Evolutionary conservation across 2,113 vertebrate genomes (phyloP), one percentile per base, ranked within the genome.

Genomic region (Bambusicola thoracicus): DNA sequence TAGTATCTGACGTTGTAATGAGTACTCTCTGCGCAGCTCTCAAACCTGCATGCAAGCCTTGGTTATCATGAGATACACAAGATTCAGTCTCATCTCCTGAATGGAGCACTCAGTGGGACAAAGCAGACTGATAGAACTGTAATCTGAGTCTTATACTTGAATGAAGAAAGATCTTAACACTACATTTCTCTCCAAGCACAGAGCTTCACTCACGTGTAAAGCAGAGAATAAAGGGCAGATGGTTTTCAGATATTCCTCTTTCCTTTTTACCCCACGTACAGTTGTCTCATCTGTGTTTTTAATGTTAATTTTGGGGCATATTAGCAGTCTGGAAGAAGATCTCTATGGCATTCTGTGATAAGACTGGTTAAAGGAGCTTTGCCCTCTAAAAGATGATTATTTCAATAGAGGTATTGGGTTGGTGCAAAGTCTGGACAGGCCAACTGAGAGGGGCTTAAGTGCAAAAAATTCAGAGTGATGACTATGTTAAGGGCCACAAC

Each of bases 311-410:
- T 76, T 49, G 44, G 12, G 24, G 55, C 5, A 8, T 18, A 40
- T 19, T 19, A 72, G 38, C 18, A 53, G 22, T 36, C 0, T 27
- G 55, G 34, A 32, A 56, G 55, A 74, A 51, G 8, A 78, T 11
- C 77, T 62, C 48, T 87, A 13, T 11, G 77, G 36, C 13, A 24
- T n/a, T 73, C 68, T 10, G 4, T 34, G 4, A 48, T 40, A 49
- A 69, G 59, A 77, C 13, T 61, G 18, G 48, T 48, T 72, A 59
- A 75, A 83, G 46, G 27, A 76, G 41, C n/a, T 89, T 83, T 89
- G 53, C 34, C 53, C 27, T 68, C 12, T 69, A 25, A 87, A 43
- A 38, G 29, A 24, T 69, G 69, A 44, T 81, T 81, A 77, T 81
- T 55, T 21, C 82, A 70, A 2, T 2, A 4, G 2, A 84, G 29